Base-by-base conservation (phyloP, 92 coral and sea anemone species). In the Diadumene lineata region DNA sequence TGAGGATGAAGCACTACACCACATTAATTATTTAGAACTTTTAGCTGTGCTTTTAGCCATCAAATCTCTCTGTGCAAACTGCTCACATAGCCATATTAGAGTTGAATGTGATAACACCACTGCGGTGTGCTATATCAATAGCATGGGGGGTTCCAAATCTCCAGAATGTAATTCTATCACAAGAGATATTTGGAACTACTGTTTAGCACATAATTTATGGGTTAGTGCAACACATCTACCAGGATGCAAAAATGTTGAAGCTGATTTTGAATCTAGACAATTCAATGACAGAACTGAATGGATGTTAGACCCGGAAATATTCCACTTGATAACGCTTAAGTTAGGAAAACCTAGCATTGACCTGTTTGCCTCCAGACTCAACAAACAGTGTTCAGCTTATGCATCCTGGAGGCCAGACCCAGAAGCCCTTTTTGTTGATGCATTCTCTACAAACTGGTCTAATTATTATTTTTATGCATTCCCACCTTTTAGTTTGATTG, bases 91-190 rank as follows among this genome's bases (percentile, higher is more conserved):
- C 31, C 92, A 84, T 64, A 81, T 88, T 31, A 79, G 60, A 69
- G 82, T 88, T 23, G 73, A 82, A 74, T 69, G 79, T 84, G 86
- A 88, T 60, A 84, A 87, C 73, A 84, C 81, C 11, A 79, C 92
- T 29, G 87, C 85, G 26, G 88, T 83, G 16, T 76, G 77, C 63
- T 83, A 50, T 55, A 81, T 80, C 1, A 88, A 88, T 69, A 88
- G 81, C 23, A 84, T 84, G 89, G 86, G 89, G 30, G 75, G 85
- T 9, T 82, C 84, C 57, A 78, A 75, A 31, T 86, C 81, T 46
- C 68, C 69, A n/a, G 61, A 72, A 51, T 84, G 84, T 31, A 72
- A 88, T 26, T 38, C 63, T 11, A 48, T 79, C 16, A 44, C 89
- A 25, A 80, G 66, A 68, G 34, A 85, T 31, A 78, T 85, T 43